Evolutionary conservation across 1,140 invertebrate species (phyloP).

Genomic region (Zophobas atratus): DNA sequence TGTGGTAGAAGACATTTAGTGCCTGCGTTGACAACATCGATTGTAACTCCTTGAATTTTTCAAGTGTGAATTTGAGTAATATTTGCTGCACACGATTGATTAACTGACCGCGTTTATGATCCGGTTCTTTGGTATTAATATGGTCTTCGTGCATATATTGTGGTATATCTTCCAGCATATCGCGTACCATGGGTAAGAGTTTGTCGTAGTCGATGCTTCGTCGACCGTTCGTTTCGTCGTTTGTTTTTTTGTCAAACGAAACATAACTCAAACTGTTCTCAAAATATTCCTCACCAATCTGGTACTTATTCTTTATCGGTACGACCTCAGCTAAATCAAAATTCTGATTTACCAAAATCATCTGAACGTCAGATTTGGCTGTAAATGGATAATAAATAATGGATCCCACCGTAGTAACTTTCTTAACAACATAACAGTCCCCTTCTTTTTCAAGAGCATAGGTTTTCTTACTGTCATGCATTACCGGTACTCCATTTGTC

Average conservation of each 20-base stretch:
- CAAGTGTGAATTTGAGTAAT: slow-evolving; percentile 63
- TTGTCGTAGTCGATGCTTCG: slow-evolving; percentile 60
- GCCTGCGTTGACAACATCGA: slow-evolving; percentile 54
- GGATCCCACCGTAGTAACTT: slow-evolving; percentile 55
- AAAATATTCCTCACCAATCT: slow-evolving; percentile 49
- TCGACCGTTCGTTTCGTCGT: slow-evolving; percentile 65
- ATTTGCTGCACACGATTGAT: slow-evolving; percentile 61
- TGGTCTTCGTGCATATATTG: slow-evolving; percentile 67
- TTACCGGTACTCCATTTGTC: slow-evolving; percentile 49
- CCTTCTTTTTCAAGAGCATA: slow-evolving; percentile 54
- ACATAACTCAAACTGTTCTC: slow-evolving; percentile 61
- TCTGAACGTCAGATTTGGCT: slow-evolving; percentile 65
- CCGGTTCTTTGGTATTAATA: slow-evolving; percentile 62
- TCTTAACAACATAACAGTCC: slow-evolving; percentile 49
- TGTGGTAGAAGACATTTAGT: slow-evolving; percentile 65
- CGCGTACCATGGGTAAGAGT: slow-evolving; percentile 61
- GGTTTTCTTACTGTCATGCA: slow-evolving; percentile 49
- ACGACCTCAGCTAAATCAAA: slow-evolving; percentile 61
- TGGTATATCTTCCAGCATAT: slow-evolving; percentile 64
- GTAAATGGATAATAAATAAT: slow-evolving; percentile 67
- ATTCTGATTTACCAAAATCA: slow-evolving; percentile 67
- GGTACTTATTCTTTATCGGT: slow-evolving; percentile 15
- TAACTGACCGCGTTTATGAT: slow-evolving; percentile 64
- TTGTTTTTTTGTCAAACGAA: slow-evolving; percentile 49
- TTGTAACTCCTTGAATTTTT: slow-evolving; percentile 62